These are phyloP conservation scores for Steatornis caripensis DNA, from an alignment of 2,113 vertebrate species.

Conservation along the genomic window DNA sequence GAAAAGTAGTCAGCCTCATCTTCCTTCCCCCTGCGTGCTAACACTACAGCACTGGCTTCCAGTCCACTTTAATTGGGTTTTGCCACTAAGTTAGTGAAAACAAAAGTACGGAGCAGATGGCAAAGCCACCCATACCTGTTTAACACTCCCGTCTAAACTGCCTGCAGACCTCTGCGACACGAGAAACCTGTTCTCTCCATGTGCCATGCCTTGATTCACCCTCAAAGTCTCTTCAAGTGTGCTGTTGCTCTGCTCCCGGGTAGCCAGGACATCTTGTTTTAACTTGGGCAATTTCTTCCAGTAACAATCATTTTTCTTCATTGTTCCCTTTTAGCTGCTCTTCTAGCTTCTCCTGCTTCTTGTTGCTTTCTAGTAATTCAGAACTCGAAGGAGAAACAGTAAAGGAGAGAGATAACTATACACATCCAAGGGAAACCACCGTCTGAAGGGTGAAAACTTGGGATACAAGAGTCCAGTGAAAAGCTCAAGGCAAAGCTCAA, in stretches of 20 bases:
- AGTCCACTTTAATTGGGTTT: background rate
- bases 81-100: background rate
- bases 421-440: background rate
- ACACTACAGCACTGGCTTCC: background rate
- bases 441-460: background rate
- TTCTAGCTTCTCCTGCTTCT: slow-evolving; percentile 77
- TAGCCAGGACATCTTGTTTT: slow-evolving; percentile 44
- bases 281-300: slow-evolving; percentile 74
- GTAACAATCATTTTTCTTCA: slow-evolving; percentile 67
- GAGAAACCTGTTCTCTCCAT: background rate
- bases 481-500: rapidly evolving
- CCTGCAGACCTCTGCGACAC: slow-evolving; percentile 20
- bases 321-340: slow-evolving; percentile 67
- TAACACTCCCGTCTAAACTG: slow-evolving; percentile 41
- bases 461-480: background rate
- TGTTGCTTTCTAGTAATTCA: slow-evolving; percentile 55
- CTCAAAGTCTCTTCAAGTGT: background rate
- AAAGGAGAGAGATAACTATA: background rate
- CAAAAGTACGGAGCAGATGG: background rate
- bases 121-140: slow-evolving; percentile 73
- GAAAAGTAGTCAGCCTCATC: background rate
- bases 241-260: slow-evolving; percentile 49
- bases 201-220: slow-evolving; percentile 11
- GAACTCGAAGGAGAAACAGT: slow-evolving; percentile 56
- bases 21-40: background rate